These are phyloP conservation scores for Galagoides demidoff DNA, from an alignment of 2,797 vertebrate species.

Conservation along the genomic window DNA sequence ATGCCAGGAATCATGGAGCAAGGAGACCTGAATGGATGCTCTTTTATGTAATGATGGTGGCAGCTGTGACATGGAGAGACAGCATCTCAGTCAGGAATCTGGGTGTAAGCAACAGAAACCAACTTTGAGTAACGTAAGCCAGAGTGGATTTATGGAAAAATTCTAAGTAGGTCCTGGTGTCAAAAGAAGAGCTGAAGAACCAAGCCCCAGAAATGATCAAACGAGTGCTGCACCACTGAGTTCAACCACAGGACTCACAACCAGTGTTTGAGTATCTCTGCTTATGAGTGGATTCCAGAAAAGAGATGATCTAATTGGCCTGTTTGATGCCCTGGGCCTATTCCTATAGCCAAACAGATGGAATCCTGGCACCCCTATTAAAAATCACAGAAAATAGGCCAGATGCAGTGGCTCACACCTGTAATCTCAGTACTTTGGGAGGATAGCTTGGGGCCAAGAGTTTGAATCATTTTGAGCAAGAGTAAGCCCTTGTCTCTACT, in stretches of 20 bases:
- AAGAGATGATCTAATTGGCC: background rate
- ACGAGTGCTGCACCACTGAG: accelerated
- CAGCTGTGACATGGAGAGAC: background rate
- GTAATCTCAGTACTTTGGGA: background rate
- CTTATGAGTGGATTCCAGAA: background rate
- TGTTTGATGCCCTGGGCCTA: background rate
- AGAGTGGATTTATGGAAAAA: background rate
- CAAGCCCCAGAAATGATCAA: background rate
- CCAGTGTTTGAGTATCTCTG: background rate
- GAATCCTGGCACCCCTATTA: background rate
- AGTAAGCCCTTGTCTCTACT: background rate
- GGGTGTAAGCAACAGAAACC: constrained; percentile 10
- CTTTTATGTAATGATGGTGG: background rate
- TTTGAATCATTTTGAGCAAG: background rate
- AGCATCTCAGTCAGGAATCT: background rate
- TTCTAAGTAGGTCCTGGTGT: background rate
- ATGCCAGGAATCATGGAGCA: background rate
- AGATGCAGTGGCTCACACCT: background rate
- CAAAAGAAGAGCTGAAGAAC: background rate
- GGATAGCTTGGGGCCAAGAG: background rate
- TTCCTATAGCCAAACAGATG: background rate
- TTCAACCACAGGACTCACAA: background rate
- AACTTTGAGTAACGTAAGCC: background rate
- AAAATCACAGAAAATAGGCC: background rate
- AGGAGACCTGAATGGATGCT: background rate